Percentiles rank a stretch among this genome's conserved stretches.
phyloP scores from a whole-genome alignment of 2,888 invertebrate genomes.

The Pocota personata region DNA sequence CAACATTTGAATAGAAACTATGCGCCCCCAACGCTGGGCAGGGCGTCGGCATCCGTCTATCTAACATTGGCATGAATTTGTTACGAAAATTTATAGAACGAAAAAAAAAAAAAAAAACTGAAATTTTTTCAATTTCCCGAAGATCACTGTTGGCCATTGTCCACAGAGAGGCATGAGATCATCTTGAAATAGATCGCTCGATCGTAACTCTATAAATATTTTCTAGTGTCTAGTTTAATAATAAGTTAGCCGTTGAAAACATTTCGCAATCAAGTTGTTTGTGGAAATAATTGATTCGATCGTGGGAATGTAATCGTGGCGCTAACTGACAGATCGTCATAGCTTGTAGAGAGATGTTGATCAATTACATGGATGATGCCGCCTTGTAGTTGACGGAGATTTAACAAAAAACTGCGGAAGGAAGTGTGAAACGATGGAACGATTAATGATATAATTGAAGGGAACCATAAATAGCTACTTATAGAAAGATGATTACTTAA shows the following conservation, averaged over 20 bases:
- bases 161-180: slow-evolving; percentile 47
- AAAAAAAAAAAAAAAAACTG: background rate
- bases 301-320: slow-evolving; percentile 36
- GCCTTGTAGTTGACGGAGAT: background rate
- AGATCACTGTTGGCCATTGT: slow-evolving; percentile 55
- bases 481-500: no score
- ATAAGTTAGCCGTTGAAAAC: slow-evolving; percentile 25
- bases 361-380: slow-evolving; percentile 16
- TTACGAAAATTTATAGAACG: background rate
- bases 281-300: slow-evolving; percentile 35
- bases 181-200: slow-evolving; percentile 45
- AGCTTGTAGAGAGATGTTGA: background rate
- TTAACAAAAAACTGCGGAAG: background rate
- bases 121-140: slow-evolving; percentile 22
- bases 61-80: slow-evolving; percentile 38
- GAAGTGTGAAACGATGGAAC: background rate
- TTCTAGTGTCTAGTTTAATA: slow-evolving; percentile 17
- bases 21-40: slow-evolving; percentile 10
- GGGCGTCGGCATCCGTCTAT: slow-evolving; percentile 11
- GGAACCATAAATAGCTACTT: background rate
- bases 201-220: slow-evolving; percentile 18
- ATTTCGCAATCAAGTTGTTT: slow-evolving; percentile 38
- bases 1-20: slow-evolving; percentile 9
- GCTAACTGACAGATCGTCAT: slow-evolving; percentile 4
- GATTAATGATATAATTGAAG: background rate